A percentile compares a stretch with the other conserved stretches of the same genome.
Conservation (phyloP, 2,888 invertebrate genomes). For the Ormia ochracea region DNA sequence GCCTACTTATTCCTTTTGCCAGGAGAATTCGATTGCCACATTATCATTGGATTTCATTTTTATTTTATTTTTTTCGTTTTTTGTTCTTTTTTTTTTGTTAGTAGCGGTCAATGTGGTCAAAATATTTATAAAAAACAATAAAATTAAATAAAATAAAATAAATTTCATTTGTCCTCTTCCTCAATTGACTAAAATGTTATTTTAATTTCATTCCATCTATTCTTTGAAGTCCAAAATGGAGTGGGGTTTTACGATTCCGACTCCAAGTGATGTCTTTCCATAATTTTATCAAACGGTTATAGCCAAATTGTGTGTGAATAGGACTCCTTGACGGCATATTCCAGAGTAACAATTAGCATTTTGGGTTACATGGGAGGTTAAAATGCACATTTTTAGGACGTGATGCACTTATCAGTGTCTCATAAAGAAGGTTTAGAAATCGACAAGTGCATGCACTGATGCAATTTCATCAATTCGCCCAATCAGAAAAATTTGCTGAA, state of each 20-base stretch:
- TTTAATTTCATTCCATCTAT: slow-evolving; percentile 65
- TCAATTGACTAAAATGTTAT: slow-evolving; percentile 74
- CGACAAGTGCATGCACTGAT: too few species aligned
- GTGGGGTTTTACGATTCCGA: not conserved
- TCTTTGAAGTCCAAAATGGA: not conserved
- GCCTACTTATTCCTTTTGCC: slow-evolving; percentile 37
- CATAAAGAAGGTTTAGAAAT: too few species aligned
- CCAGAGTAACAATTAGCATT: too few species aligned
- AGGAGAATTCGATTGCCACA: slow-evolving; percentile 51
- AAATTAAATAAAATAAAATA: slow-evolving; percentile 66
- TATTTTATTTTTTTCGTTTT: slow-evolving; percentile 66
- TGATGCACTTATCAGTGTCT: too few species aligned
- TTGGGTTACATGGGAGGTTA: too few species aligned
- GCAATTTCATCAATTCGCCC: slow-evolving; percentile 55
- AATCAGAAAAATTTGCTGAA: slow-evolving; percentile 26
- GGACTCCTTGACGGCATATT: too few species aligned
- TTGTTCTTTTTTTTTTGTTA: too few species aligned
- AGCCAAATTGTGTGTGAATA: too few species aligned
- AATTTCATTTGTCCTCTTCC: slow-evolving; percentile 73
- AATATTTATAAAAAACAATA: slow-evolving; percentile 24
- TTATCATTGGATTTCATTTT: slow-evolving; percentile 71
- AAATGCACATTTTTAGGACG: too few species aligned
- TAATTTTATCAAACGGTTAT: too few species aligned
- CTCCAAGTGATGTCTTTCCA: not conserved
- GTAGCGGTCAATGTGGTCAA: slow-evolving; percentile 68